A percentile compares a stretch with the other conserved stretches of the same genome.
phyloP scores from a whole-genome alignment of 2,113 vertebrate genomes.

The Rhineura floridana region DNA sequence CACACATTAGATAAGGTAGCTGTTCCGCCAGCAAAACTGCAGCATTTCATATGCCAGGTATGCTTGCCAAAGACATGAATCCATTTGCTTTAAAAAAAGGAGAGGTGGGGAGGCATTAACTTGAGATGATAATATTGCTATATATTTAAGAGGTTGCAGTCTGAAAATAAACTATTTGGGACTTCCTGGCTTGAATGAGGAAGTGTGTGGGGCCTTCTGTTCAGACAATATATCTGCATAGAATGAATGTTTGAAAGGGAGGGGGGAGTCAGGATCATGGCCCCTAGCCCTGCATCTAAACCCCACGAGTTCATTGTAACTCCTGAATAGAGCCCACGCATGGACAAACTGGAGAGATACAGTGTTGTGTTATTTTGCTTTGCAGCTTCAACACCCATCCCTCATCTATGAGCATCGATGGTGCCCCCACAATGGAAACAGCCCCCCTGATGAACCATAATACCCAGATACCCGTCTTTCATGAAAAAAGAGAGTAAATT shows the following conservation, averaged over 20 bases:
- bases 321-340: neutral
- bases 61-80: neutral
- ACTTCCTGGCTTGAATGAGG: neutral
- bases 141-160: neutral
- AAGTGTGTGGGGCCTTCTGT: neutral
- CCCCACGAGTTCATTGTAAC: neutral
- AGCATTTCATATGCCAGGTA: too few relatives aligned
- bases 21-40: too few relatives aligned
- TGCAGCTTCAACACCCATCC: conserved; percentile 43
- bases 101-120: neutral
- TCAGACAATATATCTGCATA: neutral
- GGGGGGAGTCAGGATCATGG: neutral
- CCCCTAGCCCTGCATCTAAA: neutral
- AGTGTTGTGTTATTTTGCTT: conserved; percentile 51
- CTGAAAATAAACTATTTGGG: neutral
- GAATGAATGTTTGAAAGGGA: neutral
- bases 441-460: too few relatives aligned
- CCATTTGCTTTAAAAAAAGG: neutral
- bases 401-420: too few relatives aligned
- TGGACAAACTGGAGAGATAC: conserved; percentile 5
- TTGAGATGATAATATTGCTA: neutral
- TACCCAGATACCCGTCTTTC: too few relatives aligned
- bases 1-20: too few relatives aligned
- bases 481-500: too few relatives aligned
- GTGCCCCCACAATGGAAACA: too few relatives aligned